These are phyloP conservation scores for Cardinalis cardinalis DNA, from an alignment of 2,113 vertebrate genomes.

Conservation along the genomic window DNA sequence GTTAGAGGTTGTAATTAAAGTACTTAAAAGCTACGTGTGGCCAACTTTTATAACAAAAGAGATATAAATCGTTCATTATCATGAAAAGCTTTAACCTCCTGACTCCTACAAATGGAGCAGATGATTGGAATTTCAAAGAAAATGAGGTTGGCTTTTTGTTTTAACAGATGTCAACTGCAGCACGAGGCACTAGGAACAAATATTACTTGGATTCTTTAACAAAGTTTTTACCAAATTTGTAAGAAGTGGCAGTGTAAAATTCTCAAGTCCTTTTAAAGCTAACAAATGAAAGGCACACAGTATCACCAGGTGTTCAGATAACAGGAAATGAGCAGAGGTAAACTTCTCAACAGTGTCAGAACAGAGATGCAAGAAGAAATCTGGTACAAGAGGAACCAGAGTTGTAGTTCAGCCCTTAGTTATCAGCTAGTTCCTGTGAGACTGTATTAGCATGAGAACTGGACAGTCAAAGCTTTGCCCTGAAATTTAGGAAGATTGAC, in stretches of 20 bases:
- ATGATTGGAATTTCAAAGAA: constrained; percentile 58
- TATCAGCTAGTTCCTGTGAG: constrained; percentile 45
- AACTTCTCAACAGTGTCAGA: constrained; percentile 54
- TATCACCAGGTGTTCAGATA: constrained; percentile 62
- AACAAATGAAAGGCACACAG: constrained; percentile 76
- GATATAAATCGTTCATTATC: constrained; percentile 3
- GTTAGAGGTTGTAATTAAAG: constrained; percentile 19
- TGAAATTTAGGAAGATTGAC: constrained; percentile 42
- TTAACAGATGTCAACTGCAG: constrained; percentile 54
- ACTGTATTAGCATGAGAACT: constrained; percentile 43
- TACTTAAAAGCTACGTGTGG: not conserved
- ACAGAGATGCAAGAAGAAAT: constrained; percentile 31
- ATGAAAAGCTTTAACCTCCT: constrained; percentile 24
- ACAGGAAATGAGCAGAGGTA: constrained; percentile 60
- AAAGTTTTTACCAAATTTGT: constrained; percentile 68
- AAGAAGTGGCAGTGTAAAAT: constrained; percentile 74
- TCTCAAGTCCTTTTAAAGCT: constrained; percentile 70
- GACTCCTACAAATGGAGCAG: constrained; percentile 62
- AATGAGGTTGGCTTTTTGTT: constrained; percentile 50
- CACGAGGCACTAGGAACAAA: constrained; percentile 54
- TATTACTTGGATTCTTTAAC: constrained; percentile 54
- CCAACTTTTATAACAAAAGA: constrained; percentile 21
- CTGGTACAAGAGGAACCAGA: constrained; percentile 44
- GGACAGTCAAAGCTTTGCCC: constrained; percentile 53
- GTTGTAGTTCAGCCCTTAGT: constrained; percentile 67